Conservation (phyloP, 2,888 invertebrate species). For the Leucania comma region DNA sequence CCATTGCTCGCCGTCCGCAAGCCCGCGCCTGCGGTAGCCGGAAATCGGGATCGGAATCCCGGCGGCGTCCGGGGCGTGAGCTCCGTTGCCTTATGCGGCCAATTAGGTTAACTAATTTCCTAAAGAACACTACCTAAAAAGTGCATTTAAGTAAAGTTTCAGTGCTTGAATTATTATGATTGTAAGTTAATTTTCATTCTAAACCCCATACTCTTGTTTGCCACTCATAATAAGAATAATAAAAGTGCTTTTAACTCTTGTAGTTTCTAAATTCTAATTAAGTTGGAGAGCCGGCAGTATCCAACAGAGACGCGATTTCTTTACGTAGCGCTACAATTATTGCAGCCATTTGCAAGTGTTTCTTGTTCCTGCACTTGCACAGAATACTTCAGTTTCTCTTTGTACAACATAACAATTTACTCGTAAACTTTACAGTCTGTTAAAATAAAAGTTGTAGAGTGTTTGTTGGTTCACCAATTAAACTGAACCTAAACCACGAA, state of each 20-base stretch:
- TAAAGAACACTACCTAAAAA: too few species aligned
- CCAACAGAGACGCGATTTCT: conserved; percentile 57
- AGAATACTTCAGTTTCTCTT: conserved; percentile 43
- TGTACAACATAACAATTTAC: conserved; percentile 36
- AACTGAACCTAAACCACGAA: neutral
- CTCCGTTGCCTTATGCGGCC: too few species aligned
- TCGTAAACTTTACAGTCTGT: conserved; percentile 16
- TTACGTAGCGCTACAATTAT: conserved; percentile 58
- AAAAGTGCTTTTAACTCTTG: conserved; percentile 11
- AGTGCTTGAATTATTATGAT: too few species aligned
- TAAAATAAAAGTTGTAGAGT: conserved; percentile 8
- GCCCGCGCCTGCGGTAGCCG: too few species aligned
- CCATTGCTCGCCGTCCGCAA: too few species aligned
- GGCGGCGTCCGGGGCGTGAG: too few species aligned
- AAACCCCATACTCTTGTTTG: neutral
- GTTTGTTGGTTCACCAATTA: conserved; percentile 6
- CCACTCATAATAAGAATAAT: conserved; percentile 3
- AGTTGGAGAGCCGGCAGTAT: conserved; percentile 17
- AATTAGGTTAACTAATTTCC: too few species aligned
- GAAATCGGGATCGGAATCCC: too few species aligned
- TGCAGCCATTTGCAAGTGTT: conserved; percentile 69
- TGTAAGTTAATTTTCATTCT: too few species aligned
- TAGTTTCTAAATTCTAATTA: conserved; percentile 46
- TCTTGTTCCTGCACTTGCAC: conserved; percentile 67
- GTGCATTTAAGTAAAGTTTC: too few species aligned